phyloP scores from a whole-genome alignment of 23 tunicate genomes.

The Styela clava region DNA sequence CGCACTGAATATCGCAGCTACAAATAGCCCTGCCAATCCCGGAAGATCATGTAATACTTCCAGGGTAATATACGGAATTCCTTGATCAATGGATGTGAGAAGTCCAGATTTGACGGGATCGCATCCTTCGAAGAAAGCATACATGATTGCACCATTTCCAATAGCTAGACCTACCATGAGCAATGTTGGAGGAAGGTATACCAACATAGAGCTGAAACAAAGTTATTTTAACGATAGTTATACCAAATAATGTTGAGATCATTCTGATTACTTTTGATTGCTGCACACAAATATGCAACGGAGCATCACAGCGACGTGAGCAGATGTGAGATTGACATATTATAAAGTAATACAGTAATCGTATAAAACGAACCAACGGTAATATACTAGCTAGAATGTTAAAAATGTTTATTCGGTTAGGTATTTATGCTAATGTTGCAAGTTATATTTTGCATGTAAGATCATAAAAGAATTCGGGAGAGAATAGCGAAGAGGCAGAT shows the following conservation, averaged over 20 bases:
- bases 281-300: no score
- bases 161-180: neutral
- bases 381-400: no score
- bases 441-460: no score
- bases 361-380: no score
- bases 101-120: neutral
- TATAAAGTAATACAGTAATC: no score
- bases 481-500: neutral
- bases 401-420: no score
- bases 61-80: neutral
- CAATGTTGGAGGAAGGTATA: neutral
- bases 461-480: neutral
- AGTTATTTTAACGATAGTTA: no score
- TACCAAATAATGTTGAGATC: no score
- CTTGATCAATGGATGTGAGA: neutral
- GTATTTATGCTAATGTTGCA: no score
- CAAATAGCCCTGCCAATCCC: neutral
- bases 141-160: neutral
- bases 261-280: no score
- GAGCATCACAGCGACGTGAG: no score
- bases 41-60: neutral
- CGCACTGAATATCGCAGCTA: constrained; percentile 3
- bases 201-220: neutral
- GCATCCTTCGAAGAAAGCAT: constrained; percentile 2
- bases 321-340: no score